These are phyloP conservation scores for Glyphotaelius pellucidus DNA, from an alignment of 2,888 invertebrate genomes.

Conservation along the genomic window DNA sequence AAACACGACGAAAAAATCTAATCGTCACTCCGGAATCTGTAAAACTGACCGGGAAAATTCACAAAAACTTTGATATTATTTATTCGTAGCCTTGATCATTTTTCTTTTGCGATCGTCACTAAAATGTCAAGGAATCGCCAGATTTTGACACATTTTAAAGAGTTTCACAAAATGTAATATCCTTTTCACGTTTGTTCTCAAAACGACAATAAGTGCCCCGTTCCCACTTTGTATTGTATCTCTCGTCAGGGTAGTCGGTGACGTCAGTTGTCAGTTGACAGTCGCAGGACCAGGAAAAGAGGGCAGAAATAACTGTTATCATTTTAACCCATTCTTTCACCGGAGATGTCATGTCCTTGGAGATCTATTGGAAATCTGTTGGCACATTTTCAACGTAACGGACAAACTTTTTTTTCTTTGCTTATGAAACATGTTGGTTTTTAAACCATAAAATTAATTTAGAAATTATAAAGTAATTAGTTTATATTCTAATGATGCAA, in stretches of 20 bases:
- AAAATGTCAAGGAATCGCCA: not conserved
- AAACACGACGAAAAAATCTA: not conserved
- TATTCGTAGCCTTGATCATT: not conserved
- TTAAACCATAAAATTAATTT: no score
- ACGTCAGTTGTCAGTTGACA: not conserved
- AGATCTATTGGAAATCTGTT: conserved; percentile 10
- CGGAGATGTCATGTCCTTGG: not conserved
- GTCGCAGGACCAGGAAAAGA: not conserved
- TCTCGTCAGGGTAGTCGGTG: not conserved
- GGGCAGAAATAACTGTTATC: not conserved
- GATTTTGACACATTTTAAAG: not conserved
- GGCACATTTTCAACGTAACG: not conserved
- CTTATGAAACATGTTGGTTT: no score
- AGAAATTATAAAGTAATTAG: no score
- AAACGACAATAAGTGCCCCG: conserved; percentile 30
- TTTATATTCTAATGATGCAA: no score
- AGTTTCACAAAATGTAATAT: conserved; percentile 26
- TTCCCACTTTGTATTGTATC: not conserved
- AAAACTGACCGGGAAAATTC: not conserved
- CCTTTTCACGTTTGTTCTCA: conserved; percentile 21
- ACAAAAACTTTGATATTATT: not conserved
- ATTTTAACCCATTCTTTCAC: conserved; percentile 13
- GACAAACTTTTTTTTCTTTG: not conserved
- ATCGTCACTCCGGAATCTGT: not conserved
- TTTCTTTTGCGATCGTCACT: not conserved